Evolutionary conservation across 2,888 invertebrate genomes (phyloP).

Genomic region (Chaetoderma sp.): DNA sequence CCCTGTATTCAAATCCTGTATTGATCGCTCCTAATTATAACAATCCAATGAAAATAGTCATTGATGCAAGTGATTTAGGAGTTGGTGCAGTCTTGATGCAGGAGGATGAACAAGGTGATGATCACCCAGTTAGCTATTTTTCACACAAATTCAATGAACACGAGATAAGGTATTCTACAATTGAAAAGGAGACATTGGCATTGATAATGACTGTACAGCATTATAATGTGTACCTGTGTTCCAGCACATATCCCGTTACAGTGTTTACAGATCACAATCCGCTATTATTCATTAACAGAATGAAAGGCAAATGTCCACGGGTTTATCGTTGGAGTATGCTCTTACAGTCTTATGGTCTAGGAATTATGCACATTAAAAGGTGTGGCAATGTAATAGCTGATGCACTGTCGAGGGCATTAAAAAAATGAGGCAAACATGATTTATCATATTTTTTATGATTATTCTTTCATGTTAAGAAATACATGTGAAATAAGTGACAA

Average conservation of each 20-base stretch:
- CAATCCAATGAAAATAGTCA: conserved; percentile 34
- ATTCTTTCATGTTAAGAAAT: too few species aligned
- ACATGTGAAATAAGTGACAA: too few species aligned
- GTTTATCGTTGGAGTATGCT: conserved; percentile 32
- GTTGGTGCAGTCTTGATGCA: conserved; percentile 41
- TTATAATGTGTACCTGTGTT: conserved; percentile 34
- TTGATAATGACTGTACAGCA: conserved; percentile 36
- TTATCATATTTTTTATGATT: too few species aligned
- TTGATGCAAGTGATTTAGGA: conserved; percentile 45
- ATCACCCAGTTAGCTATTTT: conserved; percentile 38
- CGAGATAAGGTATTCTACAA: conserved; percentile 35
- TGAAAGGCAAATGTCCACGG: conserved; percentile 32
- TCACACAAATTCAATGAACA: conserved; percentile 34
- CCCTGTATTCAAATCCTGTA: conserved; percentile 26
- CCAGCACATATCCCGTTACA: conserved; percentile 16
- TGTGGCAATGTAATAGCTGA: conserved; percentile 23
- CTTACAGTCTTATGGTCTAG: conserved; percentile 11
- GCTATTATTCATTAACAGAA: conserved; percentile 31
- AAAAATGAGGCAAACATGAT: too few species aligned
- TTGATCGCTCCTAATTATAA: conserved; percentile 20
- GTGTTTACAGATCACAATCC: conserved; percentile 41
- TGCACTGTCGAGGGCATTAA: conserved; percentile 5
- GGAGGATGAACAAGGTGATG: conserved; percentile 31
- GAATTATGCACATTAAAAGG: conserved; percentile 28
- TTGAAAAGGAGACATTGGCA: conserved; percentile 38